Percentiles rank a stretch among this genome's conserved stretches.
These are phyloP conservation scores for Lasioglossum zephyrum DNA, from an alignment of 2,888 invertebrate genomes.

Conservation along the genomic window DNA sequence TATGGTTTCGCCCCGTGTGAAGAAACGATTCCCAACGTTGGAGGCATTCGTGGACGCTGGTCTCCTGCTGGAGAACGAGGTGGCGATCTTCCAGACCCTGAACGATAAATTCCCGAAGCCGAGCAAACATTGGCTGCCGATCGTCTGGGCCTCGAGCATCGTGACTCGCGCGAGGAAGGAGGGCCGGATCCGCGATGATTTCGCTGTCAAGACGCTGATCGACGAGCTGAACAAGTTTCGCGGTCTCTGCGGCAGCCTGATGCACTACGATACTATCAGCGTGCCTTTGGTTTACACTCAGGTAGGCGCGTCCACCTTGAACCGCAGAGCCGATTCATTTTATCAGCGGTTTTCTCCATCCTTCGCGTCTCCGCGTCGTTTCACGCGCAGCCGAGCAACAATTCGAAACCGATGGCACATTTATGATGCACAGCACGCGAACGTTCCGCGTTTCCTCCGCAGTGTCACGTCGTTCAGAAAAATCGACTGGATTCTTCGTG, in stretches of 20 bases:
- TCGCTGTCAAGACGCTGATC: constrained; percentile 94
- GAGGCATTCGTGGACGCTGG: constrained; percentile 94
- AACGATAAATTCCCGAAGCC: constrained; percentile 93
- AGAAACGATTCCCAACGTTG: constrained; percentile 94
- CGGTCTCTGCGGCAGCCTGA: constrained; percentile 85
- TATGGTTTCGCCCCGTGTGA: constrained; percentile 94
- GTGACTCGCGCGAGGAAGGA: constrained; percentile 95
- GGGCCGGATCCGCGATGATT: constrained; percentile 95
- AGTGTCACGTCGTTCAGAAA: neutral
- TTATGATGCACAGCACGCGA: neutral
- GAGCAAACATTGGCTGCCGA: constrained; percentile 95
- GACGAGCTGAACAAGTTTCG: constrained; percentile 87
- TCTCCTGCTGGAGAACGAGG: constrained; percentile 92
- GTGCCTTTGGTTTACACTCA: constrained; percentile 86
- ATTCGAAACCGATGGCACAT: neutral
- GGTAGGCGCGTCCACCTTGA: constrained; percentile 50
- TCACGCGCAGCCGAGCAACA: neutral
- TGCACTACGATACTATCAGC: constrained; percentile 86
- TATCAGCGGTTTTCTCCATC: neutral
- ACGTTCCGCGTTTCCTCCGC: neutral
- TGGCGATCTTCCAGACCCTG: constrained; percentile 90
- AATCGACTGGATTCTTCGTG: neutral
- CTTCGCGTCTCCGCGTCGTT: neutral
- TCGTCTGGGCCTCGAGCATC: constrained; percentile 96
- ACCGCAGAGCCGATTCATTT: neutral